These are phyloP conservation scores for Drosophila seguyi DNA, from an alignment of 1,140 invertebrate genomes.

Conservation along the genomic window DNA sequence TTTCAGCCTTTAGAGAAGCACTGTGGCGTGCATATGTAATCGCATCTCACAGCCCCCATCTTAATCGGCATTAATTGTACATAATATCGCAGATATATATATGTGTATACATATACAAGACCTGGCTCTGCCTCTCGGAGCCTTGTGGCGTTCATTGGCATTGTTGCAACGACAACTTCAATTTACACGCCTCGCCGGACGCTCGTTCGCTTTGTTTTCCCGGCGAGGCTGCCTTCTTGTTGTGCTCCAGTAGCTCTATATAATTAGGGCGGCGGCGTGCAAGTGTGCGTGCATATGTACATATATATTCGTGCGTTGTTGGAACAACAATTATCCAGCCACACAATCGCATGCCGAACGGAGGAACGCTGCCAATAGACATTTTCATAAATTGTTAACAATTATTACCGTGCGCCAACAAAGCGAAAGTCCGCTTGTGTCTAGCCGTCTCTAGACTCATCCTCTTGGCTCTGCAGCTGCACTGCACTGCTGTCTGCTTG, in stretches of 20 bases:
- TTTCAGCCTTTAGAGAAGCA: slow-evolving; percentile 6
- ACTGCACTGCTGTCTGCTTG: slow-evolving; percentile 40
- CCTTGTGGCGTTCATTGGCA: slow-evolving; percentile 45
- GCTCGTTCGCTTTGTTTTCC: slow-evolving; percentile 49
- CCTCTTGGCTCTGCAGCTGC: slow-evolving; percentile 16
- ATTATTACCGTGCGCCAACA: slow-evolving; percentile 60
- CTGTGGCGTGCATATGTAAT: slow-evolving; percentile 17
- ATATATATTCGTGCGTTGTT: slow-evolving; percentile 25
- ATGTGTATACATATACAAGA: slow-evolving; percentile 6
- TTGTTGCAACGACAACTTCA: slow-evolving; percentile 65
- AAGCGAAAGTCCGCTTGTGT: slow-evolving; percentile 56
- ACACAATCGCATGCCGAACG: slow-evolving; percentile 27
- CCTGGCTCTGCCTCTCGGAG: slow-evolving; percentile 6
- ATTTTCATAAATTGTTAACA: slow-evolving; percentile 82
- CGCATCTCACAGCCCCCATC: slow-evolving; percentile 19
- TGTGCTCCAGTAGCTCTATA: slow-evolving; percentile 59
- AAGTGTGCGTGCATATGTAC: neutral
- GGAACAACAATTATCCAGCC: slow-evolving; percentile 54
- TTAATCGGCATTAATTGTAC: slow-evolving; percentile 68
- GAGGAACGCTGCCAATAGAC: slow-evolving; percentile 55
- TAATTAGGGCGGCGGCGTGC: slow-evolving; percentile 58
- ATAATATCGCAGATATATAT: slow-evolving; percentile 18
- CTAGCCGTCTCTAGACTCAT: slow-evolving; percentile 24
- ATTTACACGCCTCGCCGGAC: slow-evolving; percentile 67
- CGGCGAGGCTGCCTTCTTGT: slow-evolving; percentile 40